Conservation (phyloP, 1,140 invertebrate species). For the Parapsyche elsis region DNA sequence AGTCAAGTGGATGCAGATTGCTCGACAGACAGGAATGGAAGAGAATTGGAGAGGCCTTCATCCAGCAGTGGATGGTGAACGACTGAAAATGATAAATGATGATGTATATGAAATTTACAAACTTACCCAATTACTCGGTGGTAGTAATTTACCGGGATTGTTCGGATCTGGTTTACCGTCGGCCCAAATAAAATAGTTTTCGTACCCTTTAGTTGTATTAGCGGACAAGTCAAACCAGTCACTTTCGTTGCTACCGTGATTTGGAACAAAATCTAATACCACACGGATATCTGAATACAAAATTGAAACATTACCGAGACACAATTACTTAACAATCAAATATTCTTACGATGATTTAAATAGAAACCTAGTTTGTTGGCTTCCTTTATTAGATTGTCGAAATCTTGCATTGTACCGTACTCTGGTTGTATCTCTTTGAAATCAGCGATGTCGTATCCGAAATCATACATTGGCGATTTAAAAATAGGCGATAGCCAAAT, state of each 20-base stretch:
- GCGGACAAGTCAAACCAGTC: constrained; percentile 77
- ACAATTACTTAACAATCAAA: background rate
- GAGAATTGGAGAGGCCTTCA: no score
- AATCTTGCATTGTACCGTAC: constrained; percentile 75
- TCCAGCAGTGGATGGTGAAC: no score
- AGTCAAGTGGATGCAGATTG: no score
- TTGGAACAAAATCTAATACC: constrained; percentile 77
- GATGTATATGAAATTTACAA: background rate
- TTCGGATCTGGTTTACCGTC: constrained; percentile 66
- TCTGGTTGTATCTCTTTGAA: constrained; percentile 67
- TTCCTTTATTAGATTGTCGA: constrained; percentile 65
- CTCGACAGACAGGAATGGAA: no score
- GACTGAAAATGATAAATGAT: constrained; percentile 58
- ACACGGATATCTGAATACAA: constrained; percentile 65
- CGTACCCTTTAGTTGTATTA: constrained; percentile 70
- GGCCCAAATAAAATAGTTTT: constrained; percentile 78
- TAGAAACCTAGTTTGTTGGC: constrained; percentile 62
- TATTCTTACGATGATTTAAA: no score
- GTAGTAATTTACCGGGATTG: constrained; percentile 62
- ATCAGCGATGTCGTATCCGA: constrained; percentile 76
- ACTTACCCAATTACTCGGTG: constrained; percentile 78
- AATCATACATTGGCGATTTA: constrained; percentile 72
- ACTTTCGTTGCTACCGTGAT: constrained; percentile 77
- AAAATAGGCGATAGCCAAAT: constrained; percentile 75
- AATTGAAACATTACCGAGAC: background rate